Evolutionary conservation across 1,140 invertebrate genomes (phyloP).

Genomic region (Caerostris darwini): DNA sequence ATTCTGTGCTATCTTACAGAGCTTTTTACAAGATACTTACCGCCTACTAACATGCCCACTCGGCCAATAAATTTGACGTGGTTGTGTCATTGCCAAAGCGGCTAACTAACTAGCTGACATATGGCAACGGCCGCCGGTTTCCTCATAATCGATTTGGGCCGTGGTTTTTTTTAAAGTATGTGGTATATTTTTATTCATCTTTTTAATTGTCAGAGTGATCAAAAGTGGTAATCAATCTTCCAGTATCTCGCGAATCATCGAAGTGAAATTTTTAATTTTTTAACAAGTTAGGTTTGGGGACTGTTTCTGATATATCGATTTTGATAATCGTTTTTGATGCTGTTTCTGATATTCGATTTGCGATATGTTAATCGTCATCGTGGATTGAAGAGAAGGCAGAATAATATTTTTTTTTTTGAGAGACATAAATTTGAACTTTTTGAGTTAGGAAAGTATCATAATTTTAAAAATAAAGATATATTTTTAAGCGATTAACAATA

Average conservation of each 20-base stretch:
- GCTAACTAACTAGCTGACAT: background rate
- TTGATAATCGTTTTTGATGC: too few relatives aligned
- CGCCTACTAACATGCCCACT: background rate
- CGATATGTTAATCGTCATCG: too few relatives aligned
- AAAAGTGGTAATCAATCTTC: background rate
- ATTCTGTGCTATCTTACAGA: background rate
- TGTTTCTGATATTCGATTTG: too few relatives aligned
- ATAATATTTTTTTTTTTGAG: too few relatives aligned
- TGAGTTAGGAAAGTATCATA: too few relatives aligned
- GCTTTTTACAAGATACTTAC: background rate
- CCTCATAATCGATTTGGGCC: background rate
- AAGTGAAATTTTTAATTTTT: background rate
- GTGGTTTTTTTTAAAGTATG: background rate
- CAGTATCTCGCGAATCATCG: background rate
- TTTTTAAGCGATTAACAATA: too few relatives aligned
- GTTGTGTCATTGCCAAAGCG: background rate
- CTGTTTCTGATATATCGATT: background rate
- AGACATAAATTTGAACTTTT: too few relatives aligned
- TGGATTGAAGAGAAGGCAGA: too few relatives aligned
- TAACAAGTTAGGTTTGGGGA: background rate
- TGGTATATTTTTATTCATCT: background rate
- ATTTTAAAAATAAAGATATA: too few relatives aligned
- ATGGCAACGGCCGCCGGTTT: background rate
- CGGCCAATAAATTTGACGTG: background rate
- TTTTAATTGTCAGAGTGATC: background rate